Conservation (phyloP, 2,797 vertebrate genomes). For the Mareca penelope region DNA sequence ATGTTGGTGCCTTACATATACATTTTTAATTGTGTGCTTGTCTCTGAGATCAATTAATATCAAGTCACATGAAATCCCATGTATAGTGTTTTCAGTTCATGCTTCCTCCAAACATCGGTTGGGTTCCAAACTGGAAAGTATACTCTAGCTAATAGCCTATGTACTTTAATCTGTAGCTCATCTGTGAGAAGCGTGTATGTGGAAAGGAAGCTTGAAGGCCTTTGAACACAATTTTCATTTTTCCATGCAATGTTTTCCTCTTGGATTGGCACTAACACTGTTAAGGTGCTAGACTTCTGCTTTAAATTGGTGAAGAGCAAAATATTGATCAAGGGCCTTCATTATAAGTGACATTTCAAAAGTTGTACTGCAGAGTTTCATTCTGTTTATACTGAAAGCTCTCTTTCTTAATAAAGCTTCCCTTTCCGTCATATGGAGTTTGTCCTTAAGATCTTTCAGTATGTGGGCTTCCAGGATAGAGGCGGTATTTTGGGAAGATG, state of each 20-base stretch:
- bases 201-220: neutral
- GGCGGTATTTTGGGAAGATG: neutral
- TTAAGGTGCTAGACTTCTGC: neutral
- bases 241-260: neutral
- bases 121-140: neutral
- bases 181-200: neutral
- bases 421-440: neutral
- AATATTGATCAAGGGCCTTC: neutral
- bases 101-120: neutral
- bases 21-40: neutral
- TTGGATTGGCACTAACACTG: neutral
- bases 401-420: neutral
- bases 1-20: neutral
- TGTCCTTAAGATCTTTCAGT: neutral
- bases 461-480: neutral
- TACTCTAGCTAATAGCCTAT: neutral
- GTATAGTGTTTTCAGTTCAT: neutral
- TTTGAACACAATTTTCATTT: neutral
- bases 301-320: neutral
- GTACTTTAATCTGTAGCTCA: neutral
- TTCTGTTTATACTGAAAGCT: neutral
- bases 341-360: neutral
- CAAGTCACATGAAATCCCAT: neutral
- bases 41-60: neutral
- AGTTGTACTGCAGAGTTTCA: neutral